phyloP scores from a whole-genome alignment of 1,140 invertebrate species.

The Pseudobourletiella spinata region DNA sequence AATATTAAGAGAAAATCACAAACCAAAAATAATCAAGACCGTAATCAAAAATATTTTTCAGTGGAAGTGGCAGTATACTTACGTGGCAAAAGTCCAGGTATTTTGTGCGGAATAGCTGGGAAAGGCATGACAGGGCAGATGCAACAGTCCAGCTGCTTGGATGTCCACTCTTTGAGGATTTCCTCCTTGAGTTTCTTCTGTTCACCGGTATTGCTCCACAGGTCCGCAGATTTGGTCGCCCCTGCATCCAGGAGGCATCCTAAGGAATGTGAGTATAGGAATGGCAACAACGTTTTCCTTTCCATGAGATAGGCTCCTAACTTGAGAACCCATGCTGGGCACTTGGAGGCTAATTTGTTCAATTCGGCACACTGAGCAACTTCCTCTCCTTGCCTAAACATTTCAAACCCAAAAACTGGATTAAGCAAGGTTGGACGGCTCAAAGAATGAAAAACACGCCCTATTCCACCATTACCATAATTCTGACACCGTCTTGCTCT shows the following conservation, averaged over 20 bases:
- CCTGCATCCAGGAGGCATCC: constrained; percentile 27
- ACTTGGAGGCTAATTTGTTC: constrained; percentile 16
- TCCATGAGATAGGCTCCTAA: constrained; percentile 20
- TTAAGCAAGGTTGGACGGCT: too few species aligned
- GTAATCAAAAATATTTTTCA: too few species aligned
- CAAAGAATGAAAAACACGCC: too few species aligned
- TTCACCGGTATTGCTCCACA: constrained; percentile 31
- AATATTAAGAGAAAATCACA: too few species aligned
- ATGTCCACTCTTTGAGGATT: constrained; percentile 22
- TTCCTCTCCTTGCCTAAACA: constrained; percentile 33
- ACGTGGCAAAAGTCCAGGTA: constrained; percentile 30
- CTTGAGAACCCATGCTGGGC: constrained; percentile 19
- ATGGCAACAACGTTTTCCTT: constrained; percentile 19
- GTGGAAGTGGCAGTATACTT: too few species aligned
- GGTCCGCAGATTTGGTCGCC: constrained; percentile 17
- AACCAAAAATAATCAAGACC: neutral
- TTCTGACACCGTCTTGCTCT: neutral
- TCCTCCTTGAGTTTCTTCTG: constrained; percentile 19
- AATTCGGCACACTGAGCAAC: constrained; percentile 23
- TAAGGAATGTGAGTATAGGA: constrained; percentile 26
- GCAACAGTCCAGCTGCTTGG: constrained; percentile 19
- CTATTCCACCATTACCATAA: neutral
- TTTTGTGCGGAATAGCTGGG: constrained; percentile 24
- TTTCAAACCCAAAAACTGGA: too few species aligned
- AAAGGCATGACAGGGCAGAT: constrained; percentile 32